Evolutionary conservation across 2,888 invertebrate species (phyloP).

Genomic region (Cantharis flavilabris): DNA sequence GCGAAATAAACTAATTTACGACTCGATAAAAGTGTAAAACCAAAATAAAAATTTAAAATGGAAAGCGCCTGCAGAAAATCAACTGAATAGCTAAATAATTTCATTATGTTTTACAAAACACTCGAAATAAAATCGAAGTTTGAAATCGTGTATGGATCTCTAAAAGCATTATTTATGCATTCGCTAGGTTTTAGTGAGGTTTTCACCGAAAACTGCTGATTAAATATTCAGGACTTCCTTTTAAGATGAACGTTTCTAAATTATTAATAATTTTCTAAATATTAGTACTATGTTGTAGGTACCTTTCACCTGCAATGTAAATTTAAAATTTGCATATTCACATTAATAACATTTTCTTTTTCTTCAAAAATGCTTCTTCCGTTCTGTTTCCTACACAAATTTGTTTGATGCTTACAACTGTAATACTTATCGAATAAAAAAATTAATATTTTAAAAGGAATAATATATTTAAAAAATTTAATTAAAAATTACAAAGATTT

Average conservation of each 20-base stretch:
- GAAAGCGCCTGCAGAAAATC: not conserved
- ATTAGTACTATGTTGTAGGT: not conserved
- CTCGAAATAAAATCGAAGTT: constrained; percentile 22
- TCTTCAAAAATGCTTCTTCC: not conserved
- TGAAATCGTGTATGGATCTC: constrained; percentile 22
- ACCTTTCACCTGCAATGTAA: not conserved
- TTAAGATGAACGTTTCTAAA: constrained; percentile 7
- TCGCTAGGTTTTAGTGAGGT: constrained; percentile 27
- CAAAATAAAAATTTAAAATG: not conserved
- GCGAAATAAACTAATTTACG: not conserved
- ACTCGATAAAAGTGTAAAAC: not conserved
- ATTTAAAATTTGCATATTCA: not conserved
- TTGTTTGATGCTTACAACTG: no score
- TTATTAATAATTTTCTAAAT: constrained; percentile 6
- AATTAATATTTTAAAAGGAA: no score
- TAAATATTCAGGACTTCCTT: constrained; percentile 28
- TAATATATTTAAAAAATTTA: no score
- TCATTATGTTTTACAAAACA: constrained; percentile 15
- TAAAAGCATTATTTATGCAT: constrained; percentile 37
- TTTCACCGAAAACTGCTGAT: constrained; percentile 29
- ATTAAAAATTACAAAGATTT: no score
- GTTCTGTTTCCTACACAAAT: not conserved
- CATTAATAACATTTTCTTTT: not conserved
- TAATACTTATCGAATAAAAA: no score
- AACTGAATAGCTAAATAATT: constrained; percentile 9